Evolutionary conservation across 2,888 invertebrate species (phyloP).

Genomic region (Meteorus colon): DNA sequence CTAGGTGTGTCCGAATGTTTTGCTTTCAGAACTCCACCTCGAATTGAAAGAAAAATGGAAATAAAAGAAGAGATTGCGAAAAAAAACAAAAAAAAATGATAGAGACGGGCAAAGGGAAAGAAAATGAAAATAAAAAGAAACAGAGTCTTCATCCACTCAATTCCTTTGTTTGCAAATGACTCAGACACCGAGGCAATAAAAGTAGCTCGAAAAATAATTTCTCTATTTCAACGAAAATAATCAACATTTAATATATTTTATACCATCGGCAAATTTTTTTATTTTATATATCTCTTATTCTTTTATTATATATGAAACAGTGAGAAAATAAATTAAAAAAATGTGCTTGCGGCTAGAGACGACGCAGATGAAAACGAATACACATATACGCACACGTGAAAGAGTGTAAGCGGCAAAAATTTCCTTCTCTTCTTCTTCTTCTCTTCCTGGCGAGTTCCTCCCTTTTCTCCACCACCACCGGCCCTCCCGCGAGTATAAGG

Average conservation of each 20-base stretch:
- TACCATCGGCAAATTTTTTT: background rate
- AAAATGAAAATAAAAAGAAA: background rate
- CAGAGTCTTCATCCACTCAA: conserved; percentile 16
- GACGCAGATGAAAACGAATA: conserved; percentile 34
- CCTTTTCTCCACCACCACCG: conserved; percentile 35
- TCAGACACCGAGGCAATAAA: background rate
- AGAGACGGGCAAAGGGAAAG: background rate
- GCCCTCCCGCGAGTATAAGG: conserved; percentile 62
- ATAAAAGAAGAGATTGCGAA: background rate
- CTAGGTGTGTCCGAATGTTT: conserved; percentile 48
- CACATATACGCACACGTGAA: conserved; percentile 35
- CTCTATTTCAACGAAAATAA: background rate
- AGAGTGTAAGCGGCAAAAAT: conserved; percentile 49
- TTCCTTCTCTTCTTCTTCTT: conserved; percentile 49
- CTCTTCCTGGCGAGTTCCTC: conserved; percentile 19
- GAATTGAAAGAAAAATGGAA: background rate
- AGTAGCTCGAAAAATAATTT: conserved; percentile 14
- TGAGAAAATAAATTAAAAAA: conserved; percentile 18
- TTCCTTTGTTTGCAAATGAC: conserved; percentile 37
- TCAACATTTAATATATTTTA: background rate
- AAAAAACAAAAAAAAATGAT: background rate
- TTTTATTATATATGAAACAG: background rate
- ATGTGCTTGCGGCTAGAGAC: conserved; percentile 58
- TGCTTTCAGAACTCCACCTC: conserved; percentile 22
- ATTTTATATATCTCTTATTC: background rate